Evolutionary conservation across 2,113 vertebrate genomes (phyloP), one percentile per base, ranked within the genome.

Genomic region (Cheirogaleus medius): DNA sequence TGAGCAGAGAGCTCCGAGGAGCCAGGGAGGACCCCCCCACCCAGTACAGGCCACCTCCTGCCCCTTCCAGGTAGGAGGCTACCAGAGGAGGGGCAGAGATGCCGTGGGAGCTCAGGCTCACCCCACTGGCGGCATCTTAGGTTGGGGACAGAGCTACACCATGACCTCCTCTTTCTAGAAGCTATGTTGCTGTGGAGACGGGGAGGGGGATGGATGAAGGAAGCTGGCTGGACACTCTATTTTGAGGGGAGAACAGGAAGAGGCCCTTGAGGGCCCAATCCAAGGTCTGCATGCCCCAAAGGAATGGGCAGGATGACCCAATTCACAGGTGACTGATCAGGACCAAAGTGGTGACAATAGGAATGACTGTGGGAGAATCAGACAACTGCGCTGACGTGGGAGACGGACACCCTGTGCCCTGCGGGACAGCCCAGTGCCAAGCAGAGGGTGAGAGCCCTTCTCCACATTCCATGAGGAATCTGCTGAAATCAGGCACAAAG

Each of bases 401-500:
- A 0, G 0, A 54, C 2, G 8, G 60, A 83, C 32, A 6, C 29
- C 27, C 34, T 58, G 13, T 39, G 39, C 84, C 83, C 60, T 58
- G 71, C 0, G 1, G 25, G 52, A 21, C 3, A 14, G 54, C 66
- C 68, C 47, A 14, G 20, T 12, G 20, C 47, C 25, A 42, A 2
- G 58, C 9, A 1, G 58, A 47, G 60, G 39, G 64, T 0, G 9
- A 14, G 8, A 25, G 25, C 32, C 29, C 76, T 71, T 52, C 34
- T 25, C 69, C 4, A 7, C 0, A 2, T 32, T 37, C 60, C 60
- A 13, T 1, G 1, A 13, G 20, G 60, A 58, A 52, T 8, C 11
- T 0, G 32, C 74, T 0, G 34, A 47, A 47, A 39, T 3, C 0
- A 92, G 47, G 18, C 37, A 14, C 20, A 8, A 1, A 34, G 58